Evolutionary conservation across 2,888 invertebrate genomes (phyloP).

Genomic region (Acanthoscelides obtectus): DNA sequence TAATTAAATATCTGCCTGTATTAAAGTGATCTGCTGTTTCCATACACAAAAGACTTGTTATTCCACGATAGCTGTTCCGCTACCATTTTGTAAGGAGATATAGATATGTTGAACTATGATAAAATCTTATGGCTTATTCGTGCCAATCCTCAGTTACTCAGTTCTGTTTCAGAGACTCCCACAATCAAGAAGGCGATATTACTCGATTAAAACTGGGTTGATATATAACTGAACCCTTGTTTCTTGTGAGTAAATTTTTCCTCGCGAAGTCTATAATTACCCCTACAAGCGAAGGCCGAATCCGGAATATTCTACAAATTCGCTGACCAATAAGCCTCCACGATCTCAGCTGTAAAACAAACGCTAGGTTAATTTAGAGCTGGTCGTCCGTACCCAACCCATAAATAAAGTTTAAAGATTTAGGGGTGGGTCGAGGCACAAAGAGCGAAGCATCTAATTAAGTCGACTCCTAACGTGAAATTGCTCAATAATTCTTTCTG

Average conservation of each 20-base stretch:
- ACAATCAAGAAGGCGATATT: background rate
- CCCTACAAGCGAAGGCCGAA: background rate
- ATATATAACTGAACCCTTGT: background rate
- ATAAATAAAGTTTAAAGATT: constrained; percentile 21
- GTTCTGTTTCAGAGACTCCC: background rate
- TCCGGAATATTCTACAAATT: background rate
- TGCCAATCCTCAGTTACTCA: background rate
- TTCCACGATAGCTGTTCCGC: no score
- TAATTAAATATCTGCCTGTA: no score
- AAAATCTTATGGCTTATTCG: no score
- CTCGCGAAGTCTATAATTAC: background rate
- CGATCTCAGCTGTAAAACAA: background rate
- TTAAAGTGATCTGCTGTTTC: no score
- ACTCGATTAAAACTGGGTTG: background rate
- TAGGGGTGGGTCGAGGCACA: constrained; percentile 12
- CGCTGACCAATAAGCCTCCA: background rate
- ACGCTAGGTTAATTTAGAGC: background rate
- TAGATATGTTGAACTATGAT: no score
- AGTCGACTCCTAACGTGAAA: constrained; percentile 25
- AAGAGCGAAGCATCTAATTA: constrained; percentile 27
- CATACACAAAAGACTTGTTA: no score
- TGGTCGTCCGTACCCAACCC: background rate
- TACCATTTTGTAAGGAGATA: no score
- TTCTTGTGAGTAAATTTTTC: background rate
- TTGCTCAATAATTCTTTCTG: constrained; percentile 27